Base-by-base conservation (phyloP, 2,113 vertebrate genomes). In the Trichomycterus rosablanca region DNA sequence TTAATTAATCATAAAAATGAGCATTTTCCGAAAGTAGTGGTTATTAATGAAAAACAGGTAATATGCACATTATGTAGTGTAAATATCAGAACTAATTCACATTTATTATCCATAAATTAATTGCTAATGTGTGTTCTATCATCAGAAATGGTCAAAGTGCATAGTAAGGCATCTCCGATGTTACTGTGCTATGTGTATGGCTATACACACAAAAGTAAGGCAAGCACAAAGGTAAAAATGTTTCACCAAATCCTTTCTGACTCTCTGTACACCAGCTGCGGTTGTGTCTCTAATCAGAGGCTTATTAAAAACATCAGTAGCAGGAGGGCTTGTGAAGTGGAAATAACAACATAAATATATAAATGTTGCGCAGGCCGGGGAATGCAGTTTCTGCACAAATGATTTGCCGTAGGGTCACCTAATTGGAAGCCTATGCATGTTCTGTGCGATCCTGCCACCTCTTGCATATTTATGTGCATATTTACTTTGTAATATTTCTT, bases 401-500 rank as follows among this genome's bases (percentile, higher is more conserved):
- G 43, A 43, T 20, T 44, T 62, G 56, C 35, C 59, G 18, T 45
- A 37, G 67, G 65, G 60, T 73, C 50, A 54, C 26, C 54, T 73
- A 71, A 73, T 77, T 73, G 67, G 64, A 60, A 53, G 37, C 22
- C 35, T 60, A 61, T 49, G 51, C 61, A 30, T 61, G 68, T 53
- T 64, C 43, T 6, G 15, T 26, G 20, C 30, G 6, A 37, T 10
- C 43, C 61, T 52, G 51, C 40, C n/a, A 40, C 40, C 63, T 23
- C 34, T 54, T 19, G n/a, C 62, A 65, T 70, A 66, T 76, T 70
- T 66, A 67, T 72, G 69, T 65, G 64, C 61, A 72, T 70, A 68
- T 78, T 75, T 69, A 35, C 72, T 67, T 75, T 73, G 28, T 63
- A 40, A 69, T 68, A 54, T 62, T 64, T 63, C 44, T 65, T 74